Conservation (phyloP, 2,113 vertebrate species). For the Ophiodon elongatus region DNA sequence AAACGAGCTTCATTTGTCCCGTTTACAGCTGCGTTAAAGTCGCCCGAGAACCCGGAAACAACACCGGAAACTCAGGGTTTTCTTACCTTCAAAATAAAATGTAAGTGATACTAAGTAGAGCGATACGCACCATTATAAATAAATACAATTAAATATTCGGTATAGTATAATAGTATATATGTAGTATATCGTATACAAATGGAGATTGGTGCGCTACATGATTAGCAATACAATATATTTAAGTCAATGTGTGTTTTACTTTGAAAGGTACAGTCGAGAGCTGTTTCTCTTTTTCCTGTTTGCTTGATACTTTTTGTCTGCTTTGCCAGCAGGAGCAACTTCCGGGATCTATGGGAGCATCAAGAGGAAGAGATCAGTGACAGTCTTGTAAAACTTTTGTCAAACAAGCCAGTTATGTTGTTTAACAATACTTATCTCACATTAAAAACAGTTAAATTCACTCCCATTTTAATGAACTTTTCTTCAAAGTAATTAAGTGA, state of each 20-base stretch:
- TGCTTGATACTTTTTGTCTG: background rate
- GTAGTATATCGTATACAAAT: too few relatives aligned
- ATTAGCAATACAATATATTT: fast-evolving
- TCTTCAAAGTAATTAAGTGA: background rate
- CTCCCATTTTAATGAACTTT: background rate
- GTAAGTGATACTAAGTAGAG: fast-evolving
- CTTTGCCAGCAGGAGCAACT: slow-evolving; percentile 4
- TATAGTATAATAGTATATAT: background rate
- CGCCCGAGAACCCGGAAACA: fast-evolving
- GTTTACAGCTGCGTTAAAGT: slow-evolving; percentile 36
- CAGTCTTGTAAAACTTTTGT: background rate
- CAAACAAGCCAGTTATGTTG: background rate
- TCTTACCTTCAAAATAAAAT: slow-evolving; percentile 36
- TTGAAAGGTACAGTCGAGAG: slow-evolving; percentile 19
- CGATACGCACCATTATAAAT: fast-evolving
- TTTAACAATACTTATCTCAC: background rate
- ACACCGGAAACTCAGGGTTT: fast-evolving
- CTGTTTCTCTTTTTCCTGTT: background rate
- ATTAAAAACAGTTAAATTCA: background rate
- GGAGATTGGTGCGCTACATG: fast-evolving
- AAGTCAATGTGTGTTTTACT: background rate
- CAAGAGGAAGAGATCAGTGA: background rate
- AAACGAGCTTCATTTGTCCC: slow-evolving; percentile 75
- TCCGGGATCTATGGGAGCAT: slow-evolving; percentile 23
- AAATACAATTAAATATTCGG: fast-evolving